Conservation (phyloP, 2,797 vertebrate species). For the Eurystomus glaucurus region DNA sequence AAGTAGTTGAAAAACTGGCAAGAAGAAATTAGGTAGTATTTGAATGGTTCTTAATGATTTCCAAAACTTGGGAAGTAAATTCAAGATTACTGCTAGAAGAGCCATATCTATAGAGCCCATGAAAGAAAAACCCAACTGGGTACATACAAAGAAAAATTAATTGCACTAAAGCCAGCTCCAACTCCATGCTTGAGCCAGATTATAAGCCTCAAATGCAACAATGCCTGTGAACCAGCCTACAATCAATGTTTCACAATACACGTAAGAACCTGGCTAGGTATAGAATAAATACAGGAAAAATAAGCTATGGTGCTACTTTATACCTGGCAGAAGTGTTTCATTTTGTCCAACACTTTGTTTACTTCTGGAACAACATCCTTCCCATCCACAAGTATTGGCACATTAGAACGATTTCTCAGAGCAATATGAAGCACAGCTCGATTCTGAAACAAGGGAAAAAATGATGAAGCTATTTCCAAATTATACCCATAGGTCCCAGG, state of each 20-base stretch:
- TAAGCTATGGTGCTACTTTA: background rate
- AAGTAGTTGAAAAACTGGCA: background rate
- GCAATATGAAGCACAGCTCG: conserved; percentile 96
- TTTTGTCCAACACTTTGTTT: conserved; percentile 95
- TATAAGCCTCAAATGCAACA: background rate
- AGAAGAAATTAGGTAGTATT: background rate
- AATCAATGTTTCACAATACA: background rate
- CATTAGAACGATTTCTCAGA: conserved; percentile 94
- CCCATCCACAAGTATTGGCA: conserved; percentile 89
- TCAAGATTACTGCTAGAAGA: background rate
- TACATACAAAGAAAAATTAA: background rate
- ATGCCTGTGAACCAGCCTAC: background rate
- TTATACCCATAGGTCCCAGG: background rate
- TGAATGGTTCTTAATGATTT: background rate
- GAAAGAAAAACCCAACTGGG: background rate
- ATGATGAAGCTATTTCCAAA: background rate
- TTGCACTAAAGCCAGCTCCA: background rate
- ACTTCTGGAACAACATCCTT: conserved; percentile 96
- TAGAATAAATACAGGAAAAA: background rate
- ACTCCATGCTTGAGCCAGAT: background rate
- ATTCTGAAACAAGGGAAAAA: conserved; percentile 79
- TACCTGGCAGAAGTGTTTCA: conserved; percentile 96
- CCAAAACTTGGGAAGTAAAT: background rate
- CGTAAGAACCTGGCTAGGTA: background rate
- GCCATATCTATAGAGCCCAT: background rate